Conservation (phyloP, 2,113 vertebrate genomes). For the Catharus fuscescens region DNA sequence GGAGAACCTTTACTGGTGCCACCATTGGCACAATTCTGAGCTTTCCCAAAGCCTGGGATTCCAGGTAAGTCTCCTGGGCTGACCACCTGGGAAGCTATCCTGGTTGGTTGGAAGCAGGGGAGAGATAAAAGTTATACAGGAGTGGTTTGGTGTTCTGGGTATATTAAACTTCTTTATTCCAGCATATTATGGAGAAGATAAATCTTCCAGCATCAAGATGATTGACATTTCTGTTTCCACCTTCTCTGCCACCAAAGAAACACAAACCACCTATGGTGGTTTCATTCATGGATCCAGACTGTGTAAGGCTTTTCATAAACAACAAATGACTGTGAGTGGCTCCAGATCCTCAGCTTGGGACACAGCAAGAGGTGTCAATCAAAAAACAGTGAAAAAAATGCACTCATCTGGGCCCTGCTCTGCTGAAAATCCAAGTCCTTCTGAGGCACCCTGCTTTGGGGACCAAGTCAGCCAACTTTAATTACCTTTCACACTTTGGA, state of each 20-base stretch:
- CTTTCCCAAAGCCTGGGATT: neutral
- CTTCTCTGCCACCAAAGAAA: neutral
- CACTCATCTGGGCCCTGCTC: neutral
- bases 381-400: neutral
- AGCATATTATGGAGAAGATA: neutral
- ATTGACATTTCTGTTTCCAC: neutral
- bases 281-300: neutral
- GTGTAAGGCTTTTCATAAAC: neutral
- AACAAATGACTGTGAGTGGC: neutral
- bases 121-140: rapidly evolving
- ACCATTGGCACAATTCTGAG: neutral
- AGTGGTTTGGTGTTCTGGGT: neutral
- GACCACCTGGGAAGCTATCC: neutral
- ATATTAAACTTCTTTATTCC: neutral
- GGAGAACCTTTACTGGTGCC: neutral
- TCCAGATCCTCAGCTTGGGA: neutral
- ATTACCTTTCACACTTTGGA: neutral
- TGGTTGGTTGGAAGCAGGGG: neutral
- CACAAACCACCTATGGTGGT: neutral
- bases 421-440: neutral
- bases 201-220: neutral
- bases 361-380: neutral
- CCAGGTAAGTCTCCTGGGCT: neutral
- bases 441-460: neutral
- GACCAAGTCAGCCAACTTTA: neutral